Evolutionary conservation across 2,113 vertebrate species (phyloP).

Genomic region (Thalassoma bifasciatum): DNA sequence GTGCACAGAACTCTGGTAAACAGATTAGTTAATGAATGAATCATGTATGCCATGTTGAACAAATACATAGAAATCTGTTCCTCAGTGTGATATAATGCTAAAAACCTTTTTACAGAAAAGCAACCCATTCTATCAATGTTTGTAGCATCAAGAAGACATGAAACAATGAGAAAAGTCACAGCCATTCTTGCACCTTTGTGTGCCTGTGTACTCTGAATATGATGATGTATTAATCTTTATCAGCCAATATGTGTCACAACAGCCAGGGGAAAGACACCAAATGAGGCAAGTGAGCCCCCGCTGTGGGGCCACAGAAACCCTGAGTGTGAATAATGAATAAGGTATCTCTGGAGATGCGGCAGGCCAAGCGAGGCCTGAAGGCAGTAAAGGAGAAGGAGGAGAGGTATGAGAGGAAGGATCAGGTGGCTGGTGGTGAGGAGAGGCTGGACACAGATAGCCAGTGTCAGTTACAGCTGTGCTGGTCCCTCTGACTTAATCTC

Average conservation of each 20-base stretch:
- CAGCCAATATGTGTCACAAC: conserved; percentile 4
- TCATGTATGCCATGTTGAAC: too few relatives aligned
- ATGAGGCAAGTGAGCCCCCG: conserved; percentile 46
- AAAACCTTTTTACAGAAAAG: too few relatives aligned
- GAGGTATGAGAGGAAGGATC: conserved; percentile 16
- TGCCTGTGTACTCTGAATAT: too few relatives aligned
- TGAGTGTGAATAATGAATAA: conserved; percentile 77
- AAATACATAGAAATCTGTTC: too few relatives aligned
- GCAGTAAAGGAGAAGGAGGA: conserved; percentile 1
- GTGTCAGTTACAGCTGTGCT: conserved; percentile 68
- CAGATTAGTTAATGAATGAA: too few relatives aligned
- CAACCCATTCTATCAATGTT: too few relatives aligned
- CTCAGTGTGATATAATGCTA: too few relatives aligned
- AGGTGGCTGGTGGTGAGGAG: conserved; percentile 29
- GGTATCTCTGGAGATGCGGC: conserved; percentile 49
- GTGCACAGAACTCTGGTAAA: too few relatives aligned
- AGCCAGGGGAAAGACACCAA: conserved; percentile 26
- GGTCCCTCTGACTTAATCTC: conserved; percentile 51
- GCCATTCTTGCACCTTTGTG: too few relatives aligned
- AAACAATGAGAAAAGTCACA: too few relatives aligned
- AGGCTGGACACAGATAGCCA: conserved; percentile 66
- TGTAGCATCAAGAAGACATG: too few relatives aligned
- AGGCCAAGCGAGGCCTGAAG: conserved; percentile 32
- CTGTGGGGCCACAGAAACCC: conserved; percentile 40
- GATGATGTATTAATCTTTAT: too few relatives aligned